Conservation (phyloP, 2,797 vertebrate species). For the Propithecus perrieri region DNA sequence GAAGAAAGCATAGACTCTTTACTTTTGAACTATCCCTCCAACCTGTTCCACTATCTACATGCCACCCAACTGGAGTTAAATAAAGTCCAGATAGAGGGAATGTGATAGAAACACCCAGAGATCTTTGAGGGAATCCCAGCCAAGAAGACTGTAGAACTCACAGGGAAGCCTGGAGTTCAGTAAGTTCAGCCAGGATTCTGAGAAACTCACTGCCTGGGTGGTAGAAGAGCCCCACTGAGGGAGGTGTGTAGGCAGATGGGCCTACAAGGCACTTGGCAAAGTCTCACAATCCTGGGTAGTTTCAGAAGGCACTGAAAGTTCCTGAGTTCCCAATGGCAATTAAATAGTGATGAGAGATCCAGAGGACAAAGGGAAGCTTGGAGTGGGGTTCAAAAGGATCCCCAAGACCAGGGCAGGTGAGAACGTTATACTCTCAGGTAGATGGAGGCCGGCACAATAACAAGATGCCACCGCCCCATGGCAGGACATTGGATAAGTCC, state of each 20-base stretch:
- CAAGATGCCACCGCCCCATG: not conserved
- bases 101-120: slow-evolving; percentile 4
- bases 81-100: slow-evolving; percentile 5
- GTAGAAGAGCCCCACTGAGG: not conserved
- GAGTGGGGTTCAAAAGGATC: not conserved
- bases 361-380: not conserved
- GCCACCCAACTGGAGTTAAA: slow-evolving; percentile 5
- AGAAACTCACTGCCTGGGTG: not conserved
- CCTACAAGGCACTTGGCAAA: not conserved
- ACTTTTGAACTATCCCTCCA: not conserved
- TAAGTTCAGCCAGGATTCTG: not conserved
- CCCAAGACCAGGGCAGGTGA: not conserved
- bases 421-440: not conserved
- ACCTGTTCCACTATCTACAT: not conserved
- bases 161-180: not conserved
- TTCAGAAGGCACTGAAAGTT: not conserved
- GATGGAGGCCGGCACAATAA: not conserved
- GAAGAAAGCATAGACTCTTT: slow-evolving; percentile 24
- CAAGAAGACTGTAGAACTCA: not conserved
- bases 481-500: not conserved
- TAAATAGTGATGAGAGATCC: slow-evolving; percentile 22
- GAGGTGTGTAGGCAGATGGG: not conserved
- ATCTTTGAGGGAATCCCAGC: not conserved
- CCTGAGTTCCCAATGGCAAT: not conserved
- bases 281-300: not conserved